Evolutionary conservation across 2,797 vertebrate species (phyloP).

Genomic region (Manis crassicaudata): DNA sequence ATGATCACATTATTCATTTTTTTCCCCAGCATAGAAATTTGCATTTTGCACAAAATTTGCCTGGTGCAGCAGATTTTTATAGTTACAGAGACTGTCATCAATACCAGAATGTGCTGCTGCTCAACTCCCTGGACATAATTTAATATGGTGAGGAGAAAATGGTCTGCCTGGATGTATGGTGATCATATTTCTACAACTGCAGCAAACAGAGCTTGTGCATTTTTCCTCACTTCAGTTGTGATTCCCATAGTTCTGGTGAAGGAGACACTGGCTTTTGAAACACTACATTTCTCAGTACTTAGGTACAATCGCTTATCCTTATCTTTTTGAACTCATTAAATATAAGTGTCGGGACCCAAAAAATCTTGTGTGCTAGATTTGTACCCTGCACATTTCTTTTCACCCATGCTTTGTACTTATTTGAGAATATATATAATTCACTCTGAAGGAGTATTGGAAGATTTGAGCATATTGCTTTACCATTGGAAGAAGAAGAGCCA

Average conservation of each 20-base stretch:
- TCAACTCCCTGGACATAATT: not conserved
- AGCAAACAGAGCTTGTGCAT: not conserved
- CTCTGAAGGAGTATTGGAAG: not conserved
- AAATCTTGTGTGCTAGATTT: not conserved
- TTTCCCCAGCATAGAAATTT: constrained; percentile 13
- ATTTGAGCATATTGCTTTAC: not conserved
- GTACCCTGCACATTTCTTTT: not conserved
- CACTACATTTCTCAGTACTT: not conserved
- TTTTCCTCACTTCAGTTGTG: not conserved
- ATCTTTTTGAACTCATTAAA: not conserved
- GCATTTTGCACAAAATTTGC: constrained; percentile 66
- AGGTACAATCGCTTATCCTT: constrained; percentile 3
- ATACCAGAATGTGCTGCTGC: not conserved
- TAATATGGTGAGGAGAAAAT: not conserved
- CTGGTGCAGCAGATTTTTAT: constrained; percentile 61
- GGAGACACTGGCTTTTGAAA: not conserved
- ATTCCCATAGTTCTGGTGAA: not conserved
- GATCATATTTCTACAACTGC: not conserved
- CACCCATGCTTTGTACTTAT: not conserved
- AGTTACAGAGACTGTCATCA: constrained; percentile 55
- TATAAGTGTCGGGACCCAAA: not conserved
- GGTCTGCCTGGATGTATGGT: not conserved
- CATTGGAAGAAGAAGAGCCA: not conserved
- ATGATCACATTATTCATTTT: constrained; percentile 39
- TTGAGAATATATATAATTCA: not conserved